Percentiles rank a stretch among this genome's conserved stretches.
Conservation (phyloP, 2,797 vertebrate species). For the Etheostoma perlongum region DNA sequence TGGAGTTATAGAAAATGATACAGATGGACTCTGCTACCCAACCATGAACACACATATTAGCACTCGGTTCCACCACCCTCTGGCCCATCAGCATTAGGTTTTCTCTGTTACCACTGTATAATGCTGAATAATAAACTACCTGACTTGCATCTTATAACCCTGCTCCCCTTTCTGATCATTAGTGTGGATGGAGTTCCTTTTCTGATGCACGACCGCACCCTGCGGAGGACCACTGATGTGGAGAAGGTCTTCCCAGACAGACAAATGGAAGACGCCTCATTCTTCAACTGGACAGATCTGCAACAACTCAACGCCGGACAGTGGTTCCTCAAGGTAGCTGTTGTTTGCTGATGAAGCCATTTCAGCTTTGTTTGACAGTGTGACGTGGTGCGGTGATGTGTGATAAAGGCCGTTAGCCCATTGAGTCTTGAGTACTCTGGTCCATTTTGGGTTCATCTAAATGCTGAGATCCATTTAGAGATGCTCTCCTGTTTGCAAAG, state of each 20-base stretch:
- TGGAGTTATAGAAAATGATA: too few relatives aligned
- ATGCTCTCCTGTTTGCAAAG: constrained; percentile 13
- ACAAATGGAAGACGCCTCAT: constrained; percentile 80
- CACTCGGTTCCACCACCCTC: too few relatives aligned
- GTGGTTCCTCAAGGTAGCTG: constrained; percentile 93
- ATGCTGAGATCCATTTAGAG: not conserved
- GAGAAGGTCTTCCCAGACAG: constrained; percentile 88
- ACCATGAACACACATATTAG: too few relatives aligned
- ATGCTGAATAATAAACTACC: too few relatives aligned
- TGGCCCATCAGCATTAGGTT: too few relatives aligned
- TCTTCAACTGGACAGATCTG: constrained; percentile 96
- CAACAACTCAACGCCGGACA: constrained; percentile 91
- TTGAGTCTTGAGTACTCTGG: not conserved
- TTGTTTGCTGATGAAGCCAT: not conserved
- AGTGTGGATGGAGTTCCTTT: constrained; percentile 96
- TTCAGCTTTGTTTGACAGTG: not conserved
- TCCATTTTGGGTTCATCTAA: constrained; percentile 16
- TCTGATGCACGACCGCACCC: constrained; percentile 91
- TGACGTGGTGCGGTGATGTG: not conserved
- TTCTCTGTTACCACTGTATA: too few relatives aligned
- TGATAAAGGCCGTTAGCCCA: constrained; percentile 23
- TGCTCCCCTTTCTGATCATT: constrained; percentile 24
- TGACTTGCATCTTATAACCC: constrained; percentile 1
- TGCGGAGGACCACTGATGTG: constrained; percentile 93
- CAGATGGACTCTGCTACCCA: too few relatives aligned